Conservation (phyloP, 2,888 invertebrate genomes). For the Lasiommata megera region DNA sequence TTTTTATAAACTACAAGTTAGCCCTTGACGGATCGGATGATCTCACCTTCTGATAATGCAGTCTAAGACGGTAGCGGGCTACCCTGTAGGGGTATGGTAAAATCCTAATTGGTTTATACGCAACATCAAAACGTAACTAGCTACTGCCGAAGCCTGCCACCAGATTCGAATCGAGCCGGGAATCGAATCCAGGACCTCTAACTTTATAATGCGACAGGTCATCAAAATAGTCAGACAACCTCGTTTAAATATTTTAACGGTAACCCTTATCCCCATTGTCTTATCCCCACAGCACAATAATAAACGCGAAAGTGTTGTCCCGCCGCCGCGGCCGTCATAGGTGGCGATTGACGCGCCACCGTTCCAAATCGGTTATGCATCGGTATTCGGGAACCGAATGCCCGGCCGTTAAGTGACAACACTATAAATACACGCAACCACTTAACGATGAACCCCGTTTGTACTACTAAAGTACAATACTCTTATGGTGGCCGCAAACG, state of each 20-base stretch:
- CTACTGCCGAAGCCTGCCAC: too few relatives aligned
- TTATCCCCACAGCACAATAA: background rate
- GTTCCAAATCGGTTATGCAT: slow-evolving; percentile 64
- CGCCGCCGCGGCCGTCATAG: slow-evolving; percentile 34
- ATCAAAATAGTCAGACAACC: too few relatives aligned
- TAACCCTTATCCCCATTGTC: background rate
- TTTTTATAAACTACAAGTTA: too few relatives aligned
- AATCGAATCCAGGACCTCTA: too few relatives aligned
- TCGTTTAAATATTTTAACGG: background rate
- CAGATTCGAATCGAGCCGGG: too few relatives aligned
- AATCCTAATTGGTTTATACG: too few relatives aligned
- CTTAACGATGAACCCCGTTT: slow-evolving; percentile 41
- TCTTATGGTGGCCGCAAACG: background rate
- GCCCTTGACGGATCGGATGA: too few relatives aligned
- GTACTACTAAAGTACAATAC: slow-evolving; percentile 35
- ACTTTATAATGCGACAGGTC: too few relatives aligned
- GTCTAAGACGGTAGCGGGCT: too few relatives aligned
- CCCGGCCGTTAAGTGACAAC: slow-evolving; percentile 64
- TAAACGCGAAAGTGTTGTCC: slow-evolving; percentile 22
- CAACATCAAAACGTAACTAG: too few relatives aligned
- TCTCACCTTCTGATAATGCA: too few relatives aligned
- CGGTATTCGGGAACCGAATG: slow-evolving; percentile 70
- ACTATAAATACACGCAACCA: slow-evolving; percentile 65
- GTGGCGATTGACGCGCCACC: slow-evolving; percentile 61
- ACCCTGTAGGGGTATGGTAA: too few relatives aligned